These are phyloP conservation scores for Tetrapedia diversipes DNA, from an alignment of 2,888 invertebrate species.

Conservation along the genomic window DNA sequence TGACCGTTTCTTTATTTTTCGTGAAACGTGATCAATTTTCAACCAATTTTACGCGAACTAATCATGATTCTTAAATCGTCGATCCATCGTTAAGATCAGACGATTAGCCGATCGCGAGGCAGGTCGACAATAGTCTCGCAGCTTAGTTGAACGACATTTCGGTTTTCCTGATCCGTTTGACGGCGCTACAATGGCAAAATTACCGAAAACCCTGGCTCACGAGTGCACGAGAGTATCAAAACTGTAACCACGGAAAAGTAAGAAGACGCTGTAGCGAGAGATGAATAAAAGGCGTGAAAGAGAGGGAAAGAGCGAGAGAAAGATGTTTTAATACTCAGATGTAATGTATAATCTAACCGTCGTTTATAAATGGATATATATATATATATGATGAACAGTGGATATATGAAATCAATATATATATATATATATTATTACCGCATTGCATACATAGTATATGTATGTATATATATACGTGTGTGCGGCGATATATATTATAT, in stretches of 20 bases:
- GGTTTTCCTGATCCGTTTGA: constrained; percentile 9
- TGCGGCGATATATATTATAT: constrained; percentile 56
- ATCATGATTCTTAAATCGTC: not conserved
- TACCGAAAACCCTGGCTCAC: constrained; percentile 57
- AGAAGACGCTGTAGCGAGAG: constrained; percentile 23
- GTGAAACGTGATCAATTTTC: no score
- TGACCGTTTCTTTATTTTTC: not conserved
- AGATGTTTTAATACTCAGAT: constrained; percentile 75
- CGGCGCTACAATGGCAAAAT: not conserved
- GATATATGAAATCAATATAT: constrained; percentile 16
- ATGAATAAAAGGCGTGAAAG: constrained; percentile 27
- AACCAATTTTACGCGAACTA: no score
- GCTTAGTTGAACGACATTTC: not conserved
- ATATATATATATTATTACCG: constrained; percentile 38
- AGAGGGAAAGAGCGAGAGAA: constrained; percentile 20
- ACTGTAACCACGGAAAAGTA: constrained; percentile 39
- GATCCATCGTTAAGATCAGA: not conserved
- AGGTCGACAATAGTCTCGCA: not conserved
- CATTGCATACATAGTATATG: constrained; percentile 54
- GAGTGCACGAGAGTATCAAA: constrained; percentile 48
- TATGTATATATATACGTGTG: constrained; percentile 37
- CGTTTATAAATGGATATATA: constrained; percentile 77
- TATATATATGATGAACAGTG: constrained; percentile 53
- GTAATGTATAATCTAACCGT: constrained; percentile 75
- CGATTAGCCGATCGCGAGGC: not conserved